A percentile compares a stretch with the other conserved stretches of the same genome.
Conservation (phyloP, 2,797 vertebrate genomes). For the Peromyscus eremicus region DNA sequence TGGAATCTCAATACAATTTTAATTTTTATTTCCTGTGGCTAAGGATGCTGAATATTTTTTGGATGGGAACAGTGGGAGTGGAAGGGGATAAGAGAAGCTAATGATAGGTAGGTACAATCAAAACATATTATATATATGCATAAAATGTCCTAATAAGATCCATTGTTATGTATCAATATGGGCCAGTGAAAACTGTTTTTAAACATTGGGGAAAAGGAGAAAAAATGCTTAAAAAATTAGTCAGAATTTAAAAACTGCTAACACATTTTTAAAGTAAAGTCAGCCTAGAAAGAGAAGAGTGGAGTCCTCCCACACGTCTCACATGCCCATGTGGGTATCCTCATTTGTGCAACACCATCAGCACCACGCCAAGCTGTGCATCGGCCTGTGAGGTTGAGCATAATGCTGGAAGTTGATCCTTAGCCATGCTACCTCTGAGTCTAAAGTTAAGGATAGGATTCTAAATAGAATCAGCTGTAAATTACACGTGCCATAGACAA, state of each 20-base stretch:
- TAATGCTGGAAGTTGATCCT: background rate
- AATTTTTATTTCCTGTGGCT: background rate
- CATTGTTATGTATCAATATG: background rate
- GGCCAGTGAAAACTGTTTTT: background rate
- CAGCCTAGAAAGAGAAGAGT: background rate
- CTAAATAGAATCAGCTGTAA: background rate
- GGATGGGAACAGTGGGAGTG: background rate
- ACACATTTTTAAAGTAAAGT: background rate
- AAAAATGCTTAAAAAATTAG: background rate
- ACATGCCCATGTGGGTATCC: fast-evolving
- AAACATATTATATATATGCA: background rate
- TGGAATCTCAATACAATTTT: background rate
- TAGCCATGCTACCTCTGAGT: background rate
- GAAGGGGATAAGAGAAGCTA: background rate
- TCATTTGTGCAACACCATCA: background rate
- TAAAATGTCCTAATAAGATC: background rate
- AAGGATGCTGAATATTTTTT: too few species aligned
- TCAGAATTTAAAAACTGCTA: background rate
- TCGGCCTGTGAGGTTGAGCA: background rate
- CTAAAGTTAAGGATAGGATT: background rate
- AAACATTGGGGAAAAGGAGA: background rate
- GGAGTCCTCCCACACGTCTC: background rate
- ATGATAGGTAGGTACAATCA: background rate
- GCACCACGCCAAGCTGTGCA: background rate
- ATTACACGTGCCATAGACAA: background rate